phyloP scores from a whole-genome alignment of 2,888 invertebrate genomes.

The Dermolepida albohirtum region DNA sequence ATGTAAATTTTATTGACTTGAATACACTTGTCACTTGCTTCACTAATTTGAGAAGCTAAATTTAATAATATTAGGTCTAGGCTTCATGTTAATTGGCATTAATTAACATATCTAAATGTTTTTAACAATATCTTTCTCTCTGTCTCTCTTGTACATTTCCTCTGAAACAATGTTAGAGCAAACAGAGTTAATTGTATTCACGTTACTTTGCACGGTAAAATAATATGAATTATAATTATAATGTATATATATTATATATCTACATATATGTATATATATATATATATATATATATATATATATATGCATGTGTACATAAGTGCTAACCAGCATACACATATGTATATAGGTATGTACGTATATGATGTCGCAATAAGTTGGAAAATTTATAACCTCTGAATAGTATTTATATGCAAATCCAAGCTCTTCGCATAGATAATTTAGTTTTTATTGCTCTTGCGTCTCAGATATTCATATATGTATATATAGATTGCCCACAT shows the following conservation, averaged over 20 bases:
- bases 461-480: constrained; percentile 2
- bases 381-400: constrained; percentile 41
- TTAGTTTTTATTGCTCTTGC: constrained; percentile 28
- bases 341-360: not conserved
- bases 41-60: too few relatives aligned
- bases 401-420: constrained; percentile 43
- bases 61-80: too few relatives aligned
- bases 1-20: too few relatives aligned
- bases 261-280: too few relatives aligned
- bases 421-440: constrained; percentile 33
- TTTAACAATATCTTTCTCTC: too few relatives aligned
- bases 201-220: constrained; percentile 40
- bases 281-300: constrained; percentile 6
- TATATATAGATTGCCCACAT: too few relatives aligned
- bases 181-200: constrained; percentile 22
- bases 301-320: not conserved
- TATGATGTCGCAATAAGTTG: constrained; percentile 40
- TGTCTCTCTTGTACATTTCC: too few relatives aligned
- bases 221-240: constrained; percentile 16
- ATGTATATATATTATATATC: too few relatives aligned
- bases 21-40: too few relatives aligned
- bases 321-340: not conserved
- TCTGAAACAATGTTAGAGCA: too few relatives aligned
- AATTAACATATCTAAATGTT: too few relatives aligned
- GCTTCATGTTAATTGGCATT: too few relatives aligned